Evolutionary conservation across 1,140 invertebrate genomes (phyloP).

Genomic region (Zaprionus lachaisei): DNA sequence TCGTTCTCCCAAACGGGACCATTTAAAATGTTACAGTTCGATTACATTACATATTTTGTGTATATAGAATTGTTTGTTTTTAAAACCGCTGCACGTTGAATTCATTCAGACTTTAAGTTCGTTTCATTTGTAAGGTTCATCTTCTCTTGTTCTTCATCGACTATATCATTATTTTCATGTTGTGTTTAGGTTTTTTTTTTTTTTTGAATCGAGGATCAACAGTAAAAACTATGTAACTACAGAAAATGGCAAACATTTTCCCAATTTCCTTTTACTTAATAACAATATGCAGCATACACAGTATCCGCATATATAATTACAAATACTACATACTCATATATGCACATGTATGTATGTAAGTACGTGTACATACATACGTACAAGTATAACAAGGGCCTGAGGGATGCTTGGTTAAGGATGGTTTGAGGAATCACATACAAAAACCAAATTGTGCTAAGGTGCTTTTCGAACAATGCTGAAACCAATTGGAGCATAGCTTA

Average conservation of each 20-base stretch:
- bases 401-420: constrained; percentile 40
- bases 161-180: constrained; percentile 38
- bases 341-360: constrained; percentile 24
- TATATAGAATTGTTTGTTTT: constrained; percentile 58
- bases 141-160: constrained; percentile 2
- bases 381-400: constrained; percentile 65
- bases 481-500: constrained; percentile 59
- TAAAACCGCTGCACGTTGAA: constrained; percentile 80
- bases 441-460: constrained; percentile 25
- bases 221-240: constrained; percentile 69
- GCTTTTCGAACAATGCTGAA: constrained; percentile 45
- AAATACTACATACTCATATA: constrained; percentile 38
- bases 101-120: constrained; percentile 81
- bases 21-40: constrained; percentile 49
- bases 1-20: constrained; percentile 13
- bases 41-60: constrained; percentile 46
- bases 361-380: constrained; percentile 24
- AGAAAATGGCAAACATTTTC: constrained; percentile 43
- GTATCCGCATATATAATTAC: constrained; percentile 25
- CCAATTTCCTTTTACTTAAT: constrained; percentile 33
- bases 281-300: constrained; percentile 52
- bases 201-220: constrained; percentile 50
- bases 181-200: constrained; percentile 13
- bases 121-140: constrained; percentile 75
- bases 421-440: constrained; percentile 27